These are phyloP conservation scores for Drosophila sulfurigaster DNA, from an alignment of 1,140 invertebrate genomes.

Conservation along the genomic window DNA sequence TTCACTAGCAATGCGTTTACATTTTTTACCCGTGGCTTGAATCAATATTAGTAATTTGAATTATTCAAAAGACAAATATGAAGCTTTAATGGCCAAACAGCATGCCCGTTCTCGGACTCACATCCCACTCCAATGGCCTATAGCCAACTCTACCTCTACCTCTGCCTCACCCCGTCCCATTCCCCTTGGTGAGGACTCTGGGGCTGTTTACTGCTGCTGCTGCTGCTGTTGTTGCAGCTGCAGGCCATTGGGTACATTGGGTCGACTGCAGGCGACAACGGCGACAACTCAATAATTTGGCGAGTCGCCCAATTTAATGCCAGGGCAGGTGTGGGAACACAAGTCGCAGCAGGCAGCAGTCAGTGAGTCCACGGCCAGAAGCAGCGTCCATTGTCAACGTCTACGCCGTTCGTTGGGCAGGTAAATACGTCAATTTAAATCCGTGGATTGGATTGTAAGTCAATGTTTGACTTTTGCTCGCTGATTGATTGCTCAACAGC, in stretches of 20 bases:
- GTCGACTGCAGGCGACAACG: slow-evolving; percentile 49
- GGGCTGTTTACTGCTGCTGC: slow-evolving; percentile 41
- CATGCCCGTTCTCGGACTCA: slow-evolving; percentile 54
- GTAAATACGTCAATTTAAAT: slow-evolving; percentile 84
- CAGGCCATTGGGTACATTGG: slow-evolving; percentile 55
- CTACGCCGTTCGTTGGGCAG: slow-evolving; percentile 61
- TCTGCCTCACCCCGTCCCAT: not conserved
- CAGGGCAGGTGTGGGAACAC: slow-evolving; percentile 35
- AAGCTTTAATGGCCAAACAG: slow-evolving; percentile 85
- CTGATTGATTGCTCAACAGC: slow-evolving; percentile 85
- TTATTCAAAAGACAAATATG: slow-evolving; percentile 85
- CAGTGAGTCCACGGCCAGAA: slow-evolving; percentile 31
- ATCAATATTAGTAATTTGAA: slow-evolving; percentile 85
- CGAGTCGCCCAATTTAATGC: slow-evolving; percentile 82
- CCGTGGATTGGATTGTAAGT: slow-evolving; percentile 83
- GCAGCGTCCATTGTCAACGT: slow-evolving; percentile 67
- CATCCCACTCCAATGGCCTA: slow-evolving; percentile 18
- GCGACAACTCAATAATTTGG: slow-evolving; percentile 81
- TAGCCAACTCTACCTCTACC: not conserved
- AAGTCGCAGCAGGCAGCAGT: slow-evolving; percentile 31
- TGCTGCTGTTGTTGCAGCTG: slow-evolving; percentile 39
- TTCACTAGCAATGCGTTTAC: slow-evolving; percentile 66
- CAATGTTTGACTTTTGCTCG: slow-evolving; percentile 85
- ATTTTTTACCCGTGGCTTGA: slow-evolving; percentile 77
- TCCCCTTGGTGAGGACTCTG: not conserved